phyloP scores from a whole-genome alignment of 2,888 invertebrate genomes.

The Meloe dianella region DNA sequence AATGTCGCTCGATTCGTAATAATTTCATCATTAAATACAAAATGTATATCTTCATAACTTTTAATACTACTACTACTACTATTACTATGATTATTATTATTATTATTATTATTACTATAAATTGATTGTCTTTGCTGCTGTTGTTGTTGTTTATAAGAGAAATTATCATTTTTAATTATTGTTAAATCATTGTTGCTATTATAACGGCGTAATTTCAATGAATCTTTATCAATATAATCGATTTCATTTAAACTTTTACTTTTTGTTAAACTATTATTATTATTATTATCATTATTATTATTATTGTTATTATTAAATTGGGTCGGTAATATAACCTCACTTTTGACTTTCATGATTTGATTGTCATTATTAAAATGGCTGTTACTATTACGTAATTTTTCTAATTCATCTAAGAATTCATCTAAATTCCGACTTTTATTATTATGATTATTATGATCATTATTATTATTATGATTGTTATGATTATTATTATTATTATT shows the following conservation, averaged over 20 bases:
- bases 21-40: slow-evolving; percentile 36
- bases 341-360: background rate
- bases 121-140: background rate
- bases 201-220: background rate
- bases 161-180: background rate
- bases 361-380: background rate
- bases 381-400: background rate
- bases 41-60: slow-evolving; percentile 44
- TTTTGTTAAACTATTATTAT: background rate
- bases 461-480: no score
- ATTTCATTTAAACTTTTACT: background rate
- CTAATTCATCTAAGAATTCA: slow-evolving; percentile 3
- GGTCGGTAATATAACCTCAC: background rate
- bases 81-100: no score
- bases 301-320: no score
- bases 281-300: background rate
- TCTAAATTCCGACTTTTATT: background rate
- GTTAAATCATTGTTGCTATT: background rate
- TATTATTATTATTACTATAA: slow-evolving; percentile 23
- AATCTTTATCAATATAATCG: background rate
- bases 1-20: background rate
- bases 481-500: background rate
- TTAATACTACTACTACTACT: no score
- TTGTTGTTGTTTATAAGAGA: background rate
- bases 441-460: background rate